A percentile compares a stretch with the other conserved stretches of the same genome.
Conservation (phyloP, 2,797 vertebrate genomes). For the Anabacerthia variegaticeps region DNA sequence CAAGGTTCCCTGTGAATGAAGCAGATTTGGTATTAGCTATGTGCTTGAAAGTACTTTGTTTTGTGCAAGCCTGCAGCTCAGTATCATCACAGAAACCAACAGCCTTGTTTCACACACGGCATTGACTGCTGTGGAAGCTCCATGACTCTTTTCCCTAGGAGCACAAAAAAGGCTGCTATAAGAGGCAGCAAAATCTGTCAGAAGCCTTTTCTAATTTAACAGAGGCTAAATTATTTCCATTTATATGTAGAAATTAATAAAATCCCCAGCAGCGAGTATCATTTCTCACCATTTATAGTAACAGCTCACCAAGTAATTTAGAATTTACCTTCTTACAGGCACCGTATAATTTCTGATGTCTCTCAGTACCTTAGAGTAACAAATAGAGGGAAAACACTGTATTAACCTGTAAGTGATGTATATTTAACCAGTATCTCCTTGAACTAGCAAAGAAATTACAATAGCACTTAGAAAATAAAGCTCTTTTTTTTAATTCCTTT, state of each 20-base stretch:
- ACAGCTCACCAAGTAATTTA: background rate
- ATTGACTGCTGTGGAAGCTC: accelerated
- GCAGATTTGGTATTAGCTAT: background rate
- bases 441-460: background rate
- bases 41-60: background rate
- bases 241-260: background rate
- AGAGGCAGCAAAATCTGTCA: background rate
- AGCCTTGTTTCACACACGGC: background rate
- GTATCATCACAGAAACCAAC: background rate
- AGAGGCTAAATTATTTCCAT: background rate
- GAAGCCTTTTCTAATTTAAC: background rate
- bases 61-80: background rate
- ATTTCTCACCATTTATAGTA: background rate
- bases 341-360: background rate
- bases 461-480: background rate
- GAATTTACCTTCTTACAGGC: background rate
- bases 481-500: background rate
- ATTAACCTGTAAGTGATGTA: background rate
- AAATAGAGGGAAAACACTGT: background rate
- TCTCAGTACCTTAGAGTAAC: background rate
- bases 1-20: background rate
- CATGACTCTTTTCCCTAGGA: background rate
- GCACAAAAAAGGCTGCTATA: background rate
- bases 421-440: background rate
- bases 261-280: background rate